Conservation (phyloP, 2,888 invertebrate genomes). For the Leptarthrus brevirostris region DNA sequence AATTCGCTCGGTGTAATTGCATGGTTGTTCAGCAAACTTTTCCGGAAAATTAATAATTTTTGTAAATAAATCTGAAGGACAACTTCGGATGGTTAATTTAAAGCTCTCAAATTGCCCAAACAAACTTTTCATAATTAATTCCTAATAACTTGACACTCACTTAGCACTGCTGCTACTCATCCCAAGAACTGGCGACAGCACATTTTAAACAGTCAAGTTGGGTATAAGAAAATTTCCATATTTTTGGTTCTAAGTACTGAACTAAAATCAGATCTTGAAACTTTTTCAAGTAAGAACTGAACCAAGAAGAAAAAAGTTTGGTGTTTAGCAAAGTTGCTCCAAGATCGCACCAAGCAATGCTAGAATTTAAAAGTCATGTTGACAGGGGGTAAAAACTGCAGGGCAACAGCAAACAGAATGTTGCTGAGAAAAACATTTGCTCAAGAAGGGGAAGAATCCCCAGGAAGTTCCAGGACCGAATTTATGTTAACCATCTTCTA, state of each 20-base stretch:
- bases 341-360: slow-evolving; percentile 17
- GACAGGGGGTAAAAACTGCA: slow-evolving; percentile 24
- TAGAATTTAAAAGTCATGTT: slow-evolving; percentile 37
- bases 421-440: slow-evolving; percentile 1
- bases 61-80: slow-evolving; percentile 43
- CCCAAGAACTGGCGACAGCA: neutral
- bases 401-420: slow-evolving; percentile 5
- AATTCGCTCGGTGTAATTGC: too few species aligned
- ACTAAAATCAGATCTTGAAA: slow-evolving; percentile 43
- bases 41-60: slow-evolving; percentile 36
- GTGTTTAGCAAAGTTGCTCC: slow-evolving; percentile 27
- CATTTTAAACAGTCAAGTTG: slow-evolving; percentile 11
- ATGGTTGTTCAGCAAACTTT: slow-evolving; percentile 9
- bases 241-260: slow-evolving; percentile 3
- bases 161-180: slow-evolving; percentile 21
- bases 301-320: slow-evolving; percentile 30
- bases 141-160: slow-evolving; percentile 53
- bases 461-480: slow-evolving; percentile 15
- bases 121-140: slow-evolving; percentile 54
- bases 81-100: slow-evolving; percentile 46
- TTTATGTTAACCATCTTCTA: slow-evolving; percentile 51
- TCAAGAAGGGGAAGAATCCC: neutral
- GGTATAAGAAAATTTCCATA: slow-evolving; percentile 30
- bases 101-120: slow-evolving; percentile 40
- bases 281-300: slow-evolving; percentile 29